Conservation (phyloP, 2,888 invertebrate genomes). For the Tetramorium bicarinatum region DNA sequence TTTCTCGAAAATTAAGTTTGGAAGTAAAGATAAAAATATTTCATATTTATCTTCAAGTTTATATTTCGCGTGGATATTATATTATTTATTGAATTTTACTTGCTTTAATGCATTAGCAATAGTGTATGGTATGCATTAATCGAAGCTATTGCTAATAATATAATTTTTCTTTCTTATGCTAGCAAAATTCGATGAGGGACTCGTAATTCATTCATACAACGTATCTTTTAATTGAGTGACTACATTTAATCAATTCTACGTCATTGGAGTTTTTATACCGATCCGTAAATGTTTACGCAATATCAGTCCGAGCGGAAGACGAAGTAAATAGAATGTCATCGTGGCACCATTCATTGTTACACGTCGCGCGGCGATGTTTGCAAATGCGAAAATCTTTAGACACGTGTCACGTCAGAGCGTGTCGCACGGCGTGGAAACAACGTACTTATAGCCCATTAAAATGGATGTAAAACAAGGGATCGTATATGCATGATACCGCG, state of each 20-base stretch:
- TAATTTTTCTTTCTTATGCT: neutral
- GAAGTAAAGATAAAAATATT: neutral
- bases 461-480: slow-evolving; percentile 52
- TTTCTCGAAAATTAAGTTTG: neutral
- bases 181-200: neutral
- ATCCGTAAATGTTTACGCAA: slow-evolving; percentile 27
- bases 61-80: neutral
- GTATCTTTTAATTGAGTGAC: neutral
- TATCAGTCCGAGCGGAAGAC: neutral
- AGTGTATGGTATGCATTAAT: neutral
- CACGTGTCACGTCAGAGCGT: slow-evolving; percentile 42
- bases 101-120: too few species aligned
- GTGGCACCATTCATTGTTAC: slow-evolving; percentile 19
- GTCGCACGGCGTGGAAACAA: slow-evolving; percentile 41
- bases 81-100: neutral
- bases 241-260: neutral
- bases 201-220: neutral
- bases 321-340: slow-evolving; percentile 32
- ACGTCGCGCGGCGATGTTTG: slow-evolving; percentile 21
- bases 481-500: slow-evolving; percentile 43
- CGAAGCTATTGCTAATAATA: neutral
- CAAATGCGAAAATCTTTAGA: slow-evolving; percentile 48
- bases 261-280: neutral
- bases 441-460: slow-evolving; percentile 51
- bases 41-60: neutral